Evolutionary conservation across 2,797 vertebrate genomes (phyloP).

Genomic region (Clarias platycephalus): DNA sequence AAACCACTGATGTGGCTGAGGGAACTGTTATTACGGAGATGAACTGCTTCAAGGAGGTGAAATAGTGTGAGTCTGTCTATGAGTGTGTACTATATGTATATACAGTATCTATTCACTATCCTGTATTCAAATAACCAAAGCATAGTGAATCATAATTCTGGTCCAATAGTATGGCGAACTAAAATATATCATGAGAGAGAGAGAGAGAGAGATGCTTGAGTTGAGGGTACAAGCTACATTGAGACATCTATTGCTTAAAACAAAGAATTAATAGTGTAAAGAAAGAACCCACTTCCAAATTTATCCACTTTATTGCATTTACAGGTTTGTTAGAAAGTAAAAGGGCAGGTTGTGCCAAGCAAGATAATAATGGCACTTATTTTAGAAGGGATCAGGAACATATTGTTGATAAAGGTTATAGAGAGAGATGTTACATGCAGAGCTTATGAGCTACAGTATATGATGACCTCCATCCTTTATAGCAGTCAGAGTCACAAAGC

Average conservation of each 20-base stretch:
- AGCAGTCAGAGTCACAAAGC: neutral
- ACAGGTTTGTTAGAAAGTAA: neutral
- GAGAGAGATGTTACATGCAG: neutral
- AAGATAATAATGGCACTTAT: neutral
- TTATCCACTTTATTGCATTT: neutral
- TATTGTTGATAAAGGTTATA: conserved; percentile 5
- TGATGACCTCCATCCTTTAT: conserved; percentile 15
- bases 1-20: neutral
- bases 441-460: conserved; percentile 10
- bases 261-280: neutral
- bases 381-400: neutral
- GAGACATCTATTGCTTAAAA: neutral
- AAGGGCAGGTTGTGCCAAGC: conserved; percentile 5
- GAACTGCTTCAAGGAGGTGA: neutral
- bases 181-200: conserved; percentile 11
- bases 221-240: neutral
- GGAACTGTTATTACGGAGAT: neutral
- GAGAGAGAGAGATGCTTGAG: neutral
- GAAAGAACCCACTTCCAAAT: neutral
- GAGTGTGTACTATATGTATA: neutral
- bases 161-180: neutral
- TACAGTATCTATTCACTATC: neutral
- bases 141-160: no score
- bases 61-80: neutral
- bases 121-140: neutral